Conservation (phyloP, 2,888 invertebrate species). For the Rotaria socialis region DNA sequence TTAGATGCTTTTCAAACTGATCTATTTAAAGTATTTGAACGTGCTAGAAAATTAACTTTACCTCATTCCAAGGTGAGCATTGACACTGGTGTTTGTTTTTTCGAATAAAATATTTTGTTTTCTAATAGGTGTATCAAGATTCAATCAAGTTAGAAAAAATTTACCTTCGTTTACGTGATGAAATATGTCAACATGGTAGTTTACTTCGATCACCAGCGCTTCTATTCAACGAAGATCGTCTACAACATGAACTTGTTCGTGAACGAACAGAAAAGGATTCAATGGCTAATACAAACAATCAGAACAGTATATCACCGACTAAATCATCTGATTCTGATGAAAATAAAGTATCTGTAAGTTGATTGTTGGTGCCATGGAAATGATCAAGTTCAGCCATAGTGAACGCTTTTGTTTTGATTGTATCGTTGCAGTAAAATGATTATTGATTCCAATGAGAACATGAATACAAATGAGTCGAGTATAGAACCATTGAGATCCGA, state of each 20-base stretch:
- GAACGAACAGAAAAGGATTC: neutral
- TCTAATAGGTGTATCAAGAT: conserved; percentile 62
- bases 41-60: conserved; percentile 78
- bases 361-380: no score
- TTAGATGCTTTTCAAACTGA: conserved; percentile 93
- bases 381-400: no score
- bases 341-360: neutral
- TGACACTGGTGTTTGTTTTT: neutral
- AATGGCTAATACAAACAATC: neutral
- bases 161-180: conserved; percentile 70
- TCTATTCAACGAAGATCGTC: conserved; percentile 65
- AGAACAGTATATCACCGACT: neutral
- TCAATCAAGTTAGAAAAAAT: conserved; percentile 83
- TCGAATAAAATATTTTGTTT: neutral
- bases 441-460: no score
- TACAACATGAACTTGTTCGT: neutral
- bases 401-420: no score
- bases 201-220: conserved; percentile 81
- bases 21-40: conserved; percentile 83
- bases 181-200: conserved; percentile 71
- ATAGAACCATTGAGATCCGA: no score
- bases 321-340: conserved; percentile 30
- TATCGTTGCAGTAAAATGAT: no score
- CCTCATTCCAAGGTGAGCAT: conserved; percentile 71
- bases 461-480: no score